Conservation (phyloP, 1,140 invertebrate genomes). For the Glossosoma conforme region DNA sequence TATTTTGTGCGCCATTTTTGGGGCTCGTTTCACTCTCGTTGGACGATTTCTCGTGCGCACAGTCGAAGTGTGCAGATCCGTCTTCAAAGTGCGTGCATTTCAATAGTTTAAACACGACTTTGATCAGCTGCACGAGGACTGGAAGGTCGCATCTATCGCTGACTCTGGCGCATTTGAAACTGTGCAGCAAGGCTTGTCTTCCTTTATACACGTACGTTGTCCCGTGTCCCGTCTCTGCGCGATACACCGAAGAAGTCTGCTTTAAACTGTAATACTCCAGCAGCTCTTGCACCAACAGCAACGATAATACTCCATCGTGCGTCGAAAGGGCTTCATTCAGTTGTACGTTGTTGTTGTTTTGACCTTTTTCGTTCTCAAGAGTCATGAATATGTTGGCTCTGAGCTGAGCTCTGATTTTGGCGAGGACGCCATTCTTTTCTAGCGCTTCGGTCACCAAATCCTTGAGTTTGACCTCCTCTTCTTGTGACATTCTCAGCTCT, state of each 20-base stretch:
- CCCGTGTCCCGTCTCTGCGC: constrained; percentile 46
- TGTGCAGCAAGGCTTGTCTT: constrained; percentile 17
- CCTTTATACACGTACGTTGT: constrained; percentile 41
- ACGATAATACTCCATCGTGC: constrained; percentile 42
- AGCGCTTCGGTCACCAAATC: constrained; percentile 49
- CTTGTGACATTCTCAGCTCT: constrained; percentile 40
- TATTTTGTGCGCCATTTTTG: constrained; percentile 10
- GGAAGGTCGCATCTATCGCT: constrained; percentile 17
- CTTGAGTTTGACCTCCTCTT: constrained; percentile 46
- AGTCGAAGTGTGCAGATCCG: not conserved
- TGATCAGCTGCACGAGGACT: constrained; percentile 21
- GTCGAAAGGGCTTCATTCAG: constrained; percentile 42
- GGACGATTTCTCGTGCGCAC: constrained; percentile 11
- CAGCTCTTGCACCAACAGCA: constrained; percentile 46
- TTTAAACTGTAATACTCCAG: constrained; percentile 47
- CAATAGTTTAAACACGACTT: constrained; percentile 14
- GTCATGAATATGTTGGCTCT: constrained; percentile 48
- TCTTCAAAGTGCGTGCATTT: constrained; percentile 7
- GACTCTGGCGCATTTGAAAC: constrained; percentile 12
- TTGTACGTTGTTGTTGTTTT: constrained; percentile 40
- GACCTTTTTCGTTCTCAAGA: constrained; percentile 47
- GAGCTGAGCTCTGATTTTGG: constrained; percentile 47
- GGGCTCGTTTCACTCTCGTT: constrained; percentile 18
- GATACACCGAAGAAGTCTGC: constrained; percentile 49
- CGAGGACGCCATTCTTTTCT: constrained; percentile 48